Conservation (phyloP, 2,888 invertebrate species). For the Lymantria dispar region DNA sequence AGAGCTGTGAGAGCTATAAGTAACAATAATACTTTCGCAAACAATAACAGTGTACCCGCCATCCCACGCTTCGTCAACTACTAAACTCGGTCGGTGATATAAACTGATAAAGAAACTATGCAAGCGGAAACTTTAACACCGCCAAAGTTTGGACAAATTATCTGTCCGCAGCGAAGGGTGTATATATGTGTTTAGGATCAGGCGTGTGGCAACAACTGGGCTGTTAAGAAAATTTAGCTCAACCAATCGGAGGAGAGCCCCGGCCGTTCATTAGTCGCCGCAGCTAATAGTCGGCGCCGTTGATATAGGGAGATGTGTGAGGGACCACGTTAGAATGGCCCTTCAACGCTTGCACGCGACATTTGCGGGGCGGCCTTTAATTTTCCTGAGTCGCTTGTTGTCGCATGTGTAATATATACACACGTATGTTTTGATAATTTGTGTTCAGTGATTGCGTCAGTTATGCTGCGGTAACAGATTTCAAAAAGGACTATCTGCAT, state of each 20-base stretch:
- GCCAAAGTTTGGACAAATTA: conserved; percentile 54
- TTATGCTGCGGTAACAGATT: conserved; percentile 30
- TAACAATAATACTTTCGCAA: conserved; percentile 14
- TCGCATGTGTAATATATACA: conserved; percentile 35
- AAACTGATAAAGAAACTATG: conserved; percentile 55
- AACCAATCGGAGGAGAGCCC: conserved; percentile 33
- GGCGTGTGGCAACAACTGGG: conserved; percentile 42
- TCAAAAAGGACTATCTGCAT: conserved; percentile 18
- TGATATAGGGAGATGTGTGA: conserved; percentile 18
- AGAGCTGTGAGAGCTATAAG: conserved; percentile 7
- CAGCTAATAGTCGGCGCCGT: conserved; percentile 5
- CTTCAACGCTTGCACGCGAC: conserved; percentile 44
- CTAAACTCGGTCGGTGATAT: conserved; percentile 33
- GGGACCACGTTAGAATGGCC: conserved; percentile 36
- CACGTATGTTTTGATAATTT: conserved; percentile 35
- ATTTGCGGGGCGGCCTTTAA: conserved; percentile 42
- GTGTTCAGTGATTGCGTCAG: conserved; percentile 23
- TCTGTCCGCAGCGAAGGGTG: conserved; percentile 46
- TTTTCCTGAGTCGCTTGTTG: conserved; percentile 43
- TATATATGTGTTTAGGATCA: conserved; percentile 63
- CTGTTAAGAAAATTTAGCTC: conserved; percentile 47
- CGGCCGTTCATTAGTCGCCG: conserved; percentile 35
- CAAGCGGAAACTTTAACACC: conserved; percentile 44
- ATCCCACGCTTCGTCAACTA: conserved; percentile 30
- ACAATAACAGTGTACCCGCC: conserved; percentile 21